These are phyloP conservation scores for Encarsia formosa DNA, from an alignment of 2,888 invertebrate species.

Conservation along the genomic window DNA sequence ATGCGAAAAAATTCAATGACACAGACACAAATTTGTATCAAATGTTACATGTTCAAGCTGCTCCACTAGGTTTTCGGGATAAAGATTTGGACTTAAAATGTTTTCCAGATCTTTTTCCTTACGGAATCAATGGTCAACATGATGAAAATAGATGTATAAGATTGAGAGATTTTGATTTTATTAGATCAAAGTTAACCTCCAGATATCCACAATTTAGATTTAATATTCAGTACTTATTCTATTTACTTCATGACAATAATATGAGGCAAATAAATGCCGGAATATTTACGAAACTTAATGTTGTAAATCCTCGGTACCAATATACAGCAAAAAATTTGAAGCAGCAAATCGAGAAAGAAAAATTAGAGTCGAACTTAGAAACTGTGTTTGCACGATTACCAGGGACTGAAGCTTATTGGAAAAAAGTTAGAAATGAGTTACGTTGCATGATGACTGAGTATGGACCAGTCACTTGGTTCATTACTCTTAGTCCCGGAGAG, in stretches of 20 bases:
- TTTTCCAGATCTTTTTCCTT: constrained; percentile 32
- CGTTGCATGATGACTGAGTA: constrained; percentile 32
- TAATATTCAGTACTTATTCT: constrained; percentile 34
- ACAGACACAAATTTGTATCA: constrained; percentile 30
- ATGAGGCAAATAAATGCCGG: constrained; percentile 29
- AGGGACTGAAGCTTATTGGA: constrained; percentile 32
- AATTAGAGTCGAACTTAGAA: constrained; percentile 27
- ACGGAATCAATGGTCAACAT: constrained; percentile 30
- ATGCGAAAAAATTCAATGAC: constrained; percentile 28
- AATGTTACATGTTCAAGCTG: constrained; percentile 29
- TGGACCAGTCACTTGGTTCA: constrained; percentile 33
- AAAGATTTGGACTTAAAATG: constrained; percentile 31
- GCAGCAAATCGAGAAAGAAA: constrained; percentile 18
- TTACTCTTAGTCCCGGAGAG: too few species aligned
- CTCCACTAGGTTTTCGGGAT: constrained; percentile 27
- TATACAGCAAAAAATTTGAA: constrained; percentile 20
- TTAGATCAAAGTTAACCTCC: constrained; percentile 30
- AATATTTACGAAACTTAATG: constrained; percentile 30
- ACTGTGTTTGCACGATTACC: constrained; percentile 29
- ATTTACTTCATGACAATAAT: constrained; percentile 31
- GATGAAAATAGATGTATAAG: constrained; percentile 1
- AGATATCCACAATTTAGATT: constrained; percentile 31
- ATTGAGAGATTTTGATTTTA: constrained; percentile 28
- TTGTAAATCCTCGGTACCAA: constrained; percentile 25
- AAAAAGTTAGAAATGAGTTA: constrained; percentile 27